Conservation (phyloP, 2,888 invertebrate genomes). For the Dicyrtoma fusca region DNA sequence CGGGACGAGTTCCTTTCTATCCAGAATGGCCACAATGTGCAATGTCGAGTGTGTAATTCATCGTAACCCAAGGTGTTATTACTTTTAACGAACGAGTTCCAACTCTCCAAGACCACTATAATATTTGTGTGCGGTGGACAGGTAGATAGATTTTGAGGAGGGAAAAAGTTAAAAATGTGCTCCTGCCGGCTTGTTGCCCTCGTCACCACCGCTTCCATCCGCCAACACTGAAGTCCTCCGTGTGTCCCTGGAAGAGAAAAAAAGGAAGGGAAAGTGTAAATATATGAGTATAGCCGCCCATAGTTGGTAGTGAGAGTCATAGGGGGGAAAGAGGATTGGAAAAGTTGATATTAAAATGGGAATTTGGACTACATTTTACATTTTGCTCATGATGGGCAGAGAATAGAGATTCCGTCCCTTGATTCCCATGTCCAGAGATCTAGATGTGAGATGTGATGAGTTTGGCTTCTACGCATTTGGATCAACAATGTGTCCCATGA, state of each 20-base stretch:
- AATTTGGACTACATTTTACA: constrained; percentile 40
- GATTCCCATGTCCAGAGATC: constrained; percentile 26
- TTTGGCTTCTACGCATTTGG: constrained; percentile 34
- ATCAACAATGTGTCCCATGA: constrained; percentile 38
- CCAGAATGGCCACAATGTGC: constrained; percentile 31
- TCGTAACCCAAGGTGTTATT: constrained; percentile 30
- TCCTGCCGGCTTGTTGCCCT: neutral
- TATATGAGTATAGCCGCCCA: too few species aligned
- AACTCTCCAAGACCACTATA: neutral
- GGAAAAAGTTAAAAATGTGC: neutral
- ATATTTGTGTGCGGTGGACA: constrained; percentile 3
- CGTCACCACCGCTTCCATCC: neutral
- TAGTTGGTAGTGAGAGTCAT: neutral
- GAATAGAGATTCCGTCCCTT: neutral
- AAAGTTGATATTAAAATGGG: constrained; percentile 42
- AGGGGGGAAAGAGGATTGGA: constrained; percentile 25
- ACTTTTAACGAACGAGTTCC: constrained; percentile 30
- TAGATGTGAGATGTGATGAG: constrained; percentile 37
- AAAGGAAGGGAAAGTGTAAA: neutral
- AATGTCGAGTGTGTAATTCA: constrained; percentile 34
- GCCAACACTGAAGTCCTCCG: neutral
- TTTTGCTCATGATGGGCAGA: constrained; percentile 28
- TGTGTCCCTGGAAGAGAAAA: neutral
- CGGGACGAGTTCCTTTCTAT: neutral
- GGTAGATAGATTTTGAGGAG: neutral